Conservation (phyloP, 1,140 invertebrate species). For the Macrobrachium nipponense region DNA sequence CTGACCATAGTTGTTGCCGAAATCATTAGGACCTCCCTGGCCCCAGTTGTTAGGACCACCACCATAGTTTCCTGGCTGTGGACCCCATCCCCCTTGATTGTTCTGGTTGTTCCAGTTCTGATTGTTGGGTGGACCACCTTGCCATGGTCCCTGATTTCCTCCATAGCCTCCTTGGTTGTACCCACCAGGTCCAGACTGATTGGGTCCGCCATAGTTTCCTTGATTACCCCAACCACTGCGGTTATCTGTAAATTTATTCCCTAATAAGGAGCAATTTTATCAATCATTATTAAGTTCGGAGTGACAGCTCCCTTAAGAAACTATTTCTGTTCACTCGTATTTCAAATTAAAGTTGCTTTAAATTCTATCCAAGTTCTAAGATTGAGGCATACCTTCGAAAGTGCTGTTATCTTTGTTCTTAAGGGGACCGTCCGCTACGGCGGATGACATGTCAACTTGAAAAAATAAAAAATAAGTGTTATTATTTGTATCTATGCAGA, state of each 20-base stretch:
- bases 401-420: too few relatives aligned
- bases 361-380: too few relatives aligned
- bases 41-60: conserved; percentile 54
- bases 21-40: conserved; percentile 56
- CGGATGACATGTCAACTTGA: too few relatives aligned
- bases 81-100: conserved; percentile 55
- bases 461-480: too few relatives aligned
- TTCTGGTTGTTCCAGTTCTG: conserved; percentile 61
- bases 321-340: too few relatives aligned
- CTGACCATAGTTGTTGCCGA: conserved; percentile 64
- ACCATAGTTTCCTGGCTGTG: conserved; percentile 58
- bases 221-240: conserved; percentile 56
- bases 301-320: too few relatives aligned
- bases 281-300: too few relatives aligned
- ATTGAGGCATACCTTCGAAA: too few relatives aligned
- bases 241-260: conserved; percentile 39
- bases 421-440: too few relatives aligned
- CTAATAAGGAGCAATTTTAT: too few relatives aligned
- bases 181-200: conserved; percentile 49
- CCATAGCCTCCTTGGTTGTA: conserved; percentile 58
- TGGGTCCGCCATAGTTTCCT: conserved; percentile 54
- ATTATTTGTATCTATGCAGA: too few relatives aligned
- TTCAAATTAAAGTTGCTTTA: too few relatives aligned
- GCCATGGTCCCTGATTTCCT: conserved; percentile 54
- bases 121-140: conserved; percentile 57